phyloP scores from a whole-genome alignment of 2,888 invertebrate genomes.

The Nematopogon swammerdamellus region DNA sequence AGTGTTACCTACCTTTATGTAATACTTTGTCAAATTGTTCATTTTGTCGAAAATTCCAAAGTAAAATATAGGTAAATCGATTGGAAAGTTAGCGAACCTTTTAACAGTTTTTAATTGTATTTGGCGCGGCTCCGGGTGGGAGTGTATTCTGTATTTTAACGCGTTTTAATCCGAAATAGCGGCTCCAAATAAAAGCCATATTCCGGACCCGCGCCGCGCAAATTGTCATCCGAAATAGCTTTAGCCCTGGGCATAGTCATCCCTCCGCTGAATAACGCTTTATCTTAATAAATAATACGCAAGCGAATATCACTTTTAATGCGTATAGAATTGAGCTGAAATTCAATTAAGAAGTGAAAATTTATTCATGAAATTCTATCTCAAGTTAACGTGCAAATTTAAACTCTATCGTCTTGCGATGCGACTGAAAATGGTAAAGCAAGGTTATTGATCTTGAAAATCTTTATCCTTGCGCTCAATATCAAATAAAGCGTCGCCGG shows the following conservation, averaged over 20 bases:
- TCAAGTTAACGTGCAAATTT: constrained; percentile 14
- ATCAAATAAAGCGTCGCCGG: constrained; percentile 47
- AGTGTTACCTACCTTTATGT: too few relatives aligned
- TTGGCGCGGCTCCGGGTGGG: too few relatives aligned
- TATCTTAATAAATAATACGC: constrained; percentile 15
- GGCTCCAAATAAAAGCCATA: constrained; percentile 54
- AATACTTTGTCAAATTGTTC: too few relatives aligned
- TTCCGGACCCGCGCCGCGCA: constrained; percentile 52
- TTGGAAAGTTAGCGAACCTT: too few relatives aligned
- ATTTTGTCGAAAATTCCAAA: too few relatives aligned
- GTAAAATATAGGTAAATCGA: too few relatives aligned
- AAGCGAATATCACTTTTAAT: constrained; percentile 16
- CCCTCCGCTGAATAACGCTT: constrained; percentile 17
- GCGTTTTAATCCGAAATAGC: constrained; percentile 47
- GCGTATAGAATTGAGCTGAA: constrained; percentile 11
- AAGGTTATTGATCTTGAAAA: constrained; percentile 55
- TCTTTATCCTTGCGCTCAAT: constrained; percentile 49
- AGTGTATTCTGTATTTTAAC: background rate
- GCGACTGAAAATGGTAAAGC: constrained; percentile 24
- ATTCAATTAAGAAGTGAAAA: constrained; percentile 22
- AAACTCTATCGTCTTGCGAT: constrained; percentile 22
- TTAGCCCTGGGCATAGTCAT: constrained; percentile 33
- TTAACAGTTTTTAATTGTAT: too few relatives aligned
- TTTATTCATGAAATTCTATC: constrained; percentile 55
- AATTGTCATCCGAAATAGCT: constrained; percentile 58